Evolutionary conservation across 2,888 invertebrate genomes (phyloP).

Genomic region (Homarus gammarus): DNA sequence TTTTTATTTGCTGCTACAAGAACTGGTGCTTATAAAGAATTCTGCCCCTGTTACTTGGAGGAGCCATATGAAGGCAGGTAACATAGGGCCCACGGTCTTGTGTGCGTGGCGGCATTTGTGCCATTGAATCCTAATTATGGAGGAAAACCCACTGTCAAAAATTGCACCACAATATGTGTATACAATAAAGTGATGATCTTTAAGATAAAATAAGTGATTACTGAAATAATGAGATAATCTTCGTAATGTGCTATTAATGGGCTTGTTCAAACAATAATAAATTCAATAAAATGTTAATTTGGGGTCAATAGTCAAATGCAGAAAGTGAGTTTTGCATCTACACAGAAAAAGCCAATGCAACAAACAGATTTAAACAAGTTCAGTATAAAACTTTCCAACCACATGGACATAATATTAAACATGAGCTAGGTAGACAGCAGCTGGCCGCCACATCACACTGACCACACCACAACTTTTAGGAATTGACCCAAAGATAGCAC

Average conservation of each 20-base stretch:
- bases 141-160: not conserved
- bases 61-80: conserved; percentile 50
- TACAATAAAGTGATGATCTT: not conserved
- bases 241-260: not conserved
- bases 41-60: conserved; percentile 38
- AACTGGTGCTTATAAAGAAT: conserved; percentile 41
- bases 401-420: conserved; percentile 16
- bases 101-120: conserved; percentile 62
- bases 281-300: not conserved
- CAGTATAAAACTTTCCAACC: not conserved
- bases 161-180: not conserved
- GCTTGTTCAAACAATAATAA: not conserved
- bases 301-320: not conserved
- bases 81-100: conserved; percentile 64
- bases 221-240: not conserved
- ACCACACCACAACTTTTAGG: conserved; percentile 71
- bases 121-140: conserved; percentile 31
- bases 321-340: not conserved
- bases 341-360: not conserved
- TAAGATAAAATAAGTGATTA: not conserved
- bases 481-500: conserved; percentile 70
- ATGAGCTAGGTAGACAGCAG: conserved; percentile 31
- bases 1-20: conserved; percentile 31
- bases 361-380: not conserved
- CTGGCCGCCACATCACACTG: conserved; percentile 68